Percentiles rank a stretch among this genome's conserved stretches.
These are phyloP conservation scores for Sarcophilus harrisii DNA, from an alignment of 2,797 vertebrate species.

Conservation along the genomic window DNA sequence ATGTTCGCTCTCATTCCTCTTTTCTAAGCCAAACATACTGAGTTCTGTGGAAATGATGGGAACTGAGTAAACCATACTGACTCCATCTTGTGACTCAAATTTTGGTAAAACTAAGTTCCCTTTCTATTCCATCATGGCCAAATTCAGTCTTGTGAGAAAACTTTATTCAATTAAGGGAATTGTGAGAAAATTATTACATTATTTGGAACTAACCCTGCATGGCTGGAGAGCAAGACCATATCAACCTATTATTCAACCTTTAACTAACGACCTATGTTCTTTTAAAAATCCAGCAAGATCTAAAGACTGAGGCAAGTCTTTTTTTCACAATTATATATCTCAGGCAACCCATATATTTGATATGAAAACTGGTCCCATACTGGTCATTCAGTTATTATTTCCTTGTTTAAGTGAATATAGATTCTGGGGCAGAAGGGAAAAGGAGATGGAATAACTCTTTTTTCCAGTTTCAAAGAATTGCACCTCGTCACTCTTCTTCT, in stretches of 20 bases:
- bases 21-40: neutral
- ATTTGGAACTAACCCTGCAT: neutral
- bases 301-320: neutral
- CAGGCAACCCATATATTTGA: neutral
- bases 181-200: neutral
- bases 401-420: neutral
- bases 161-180: neutral
- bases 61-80: neutral
- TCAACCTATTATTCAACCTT: neutral
- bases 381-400: neutral
- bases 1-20: neutral
- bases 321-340: neutral
- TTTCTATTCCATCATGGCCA: neutral
- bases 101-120: neutral
- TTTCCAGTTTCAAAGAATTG: neutral
- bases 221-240: neutral
- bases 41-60: neutral
- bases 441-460: neutral
- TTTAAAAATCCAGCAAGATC: neutral
- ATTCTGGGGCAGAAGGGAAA: neutral
- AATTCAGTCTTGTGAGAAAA: neutral
- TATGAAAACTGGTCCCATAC: neutral
- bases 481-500: neutral
- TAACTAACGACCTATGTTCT: neutral
- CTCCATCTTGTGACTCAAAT: neutral